Evolutionary conservation across 2,888 invertebrate genomes (phyloP), one percentile per base, ranked within the genome.

Genomic region (Spisula solida): DNA sequence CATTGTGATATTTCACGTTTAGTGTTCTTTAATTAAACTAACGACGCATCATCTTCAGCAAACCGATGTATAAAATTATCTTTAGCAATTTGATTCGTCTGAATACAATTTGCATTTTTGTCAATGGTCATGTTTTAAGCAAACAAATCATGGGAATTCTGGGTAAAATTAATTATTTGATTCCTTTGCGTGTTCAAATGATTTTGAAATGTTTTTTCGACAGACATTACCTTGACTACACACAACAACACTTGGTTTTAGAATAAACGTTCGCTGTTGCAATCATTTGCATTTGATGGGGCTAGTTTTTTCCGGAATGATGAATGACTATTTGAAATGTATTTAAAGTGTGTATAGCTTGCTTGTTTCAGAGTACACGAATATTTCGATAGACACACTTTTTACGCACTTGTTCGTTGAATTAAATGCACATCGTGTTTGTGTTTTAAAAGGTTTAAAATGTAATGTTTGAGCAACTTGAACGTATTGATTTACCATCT

Each of bases 221-320:
- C 8, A 25, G 4, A 25, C 60, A 66, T 66, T 66, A 66, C 8
- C 25, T 8, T 25, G 25, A 66, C 60, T 66, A 66, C 60, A 66
- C n/a, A 25, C 60, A 25, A 66, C 0, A 66, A 66, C 60, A 66
- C 60, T 66, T 25, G 60, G 25, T 10, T 66, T 66, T 20, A n/a
- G 25, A 25, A 66, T 66, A 25, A 66, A 25, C 6, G 60, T n/a
- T n/a, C 60, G 60, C 60, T 66, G 60, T 12, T 66, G 60, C 25
- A 66, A 66, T 66, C 25, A 66, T 66, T 66, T 66, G 25, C n/a
- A 66, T 66, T 66, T 66, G 60, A 66, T 66, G 60, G 60, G 60
- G 60, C n/a, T 12, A 66, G 60, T 66, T 66, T 66, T n/a, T 66
- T 66, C n/a, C n/a, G 5, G 25, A 25, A 25, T 66, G 60, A 66